Percentiles rank a stretch among this genome's conserved stretches.
phyloP scores from a whole-genome alignment of 2,113 vertebrate genomes.

The Pungitius pungitius region DNA sequence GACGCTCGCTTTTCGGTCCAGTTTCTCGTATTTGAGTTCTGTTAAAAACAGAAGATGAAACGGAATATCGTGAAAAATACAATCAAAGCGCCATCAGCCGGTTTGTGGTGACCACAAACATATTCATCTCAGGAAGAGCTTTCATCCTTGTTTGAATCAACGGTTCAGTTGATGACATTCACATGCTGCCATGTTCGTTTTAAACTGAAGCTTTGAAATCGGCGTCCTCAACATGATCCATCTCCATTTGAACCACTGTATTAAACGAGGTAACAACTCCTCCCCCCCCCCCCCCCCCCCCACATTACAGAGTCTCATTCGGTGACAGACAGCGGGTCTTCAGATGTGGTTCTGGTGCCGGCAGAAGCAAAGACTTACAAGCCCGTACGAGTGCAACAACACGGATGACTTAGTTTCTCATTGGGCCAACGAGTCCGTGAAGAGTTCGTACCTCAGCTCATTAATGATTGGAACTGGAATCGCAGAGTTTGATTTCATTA shows the following conservation, averaged over 20 bases:
- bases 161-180: not conserved
- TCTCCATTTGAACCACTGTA: constrained; percentile 32
- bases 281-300: too few relatives aligned
- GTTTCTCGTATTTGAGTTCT: not conserved
- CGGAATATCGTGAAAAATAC: constrained; percentile 3
- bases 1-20: not conserved
- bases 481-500: not conserved
- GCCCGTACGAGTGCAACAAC: not conserved
- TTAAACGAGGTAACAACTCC: constrained; percentile 35
- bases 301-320: constrained; percentile 48
- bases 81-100: constrained; percentile 3
- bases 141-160: constrained; percentile 3
- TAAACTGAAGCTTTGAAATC: constrained; percentile 15
- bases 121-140: not conserved
- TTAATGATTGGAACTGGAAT: not conserved
- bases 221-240: constrained; percentile 1
- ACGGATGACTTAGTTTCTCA: constrained; percentile 4
- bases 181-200: not conserved
- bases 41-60: constrained; percentile 37
- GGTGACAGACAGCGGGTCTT: constrained; percentile 42
- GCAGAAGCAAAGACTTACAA: constrained; percentile 43
- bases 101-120: not conserved
- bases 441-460: too few relatives aligned
- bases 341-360: constrained; percentile 53
- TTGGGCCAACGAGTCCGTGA: too few relatives aligned